Conservation (phyloP, 2,113 vertebrate genomes). For the Notarius quadriscutis region DNA sequence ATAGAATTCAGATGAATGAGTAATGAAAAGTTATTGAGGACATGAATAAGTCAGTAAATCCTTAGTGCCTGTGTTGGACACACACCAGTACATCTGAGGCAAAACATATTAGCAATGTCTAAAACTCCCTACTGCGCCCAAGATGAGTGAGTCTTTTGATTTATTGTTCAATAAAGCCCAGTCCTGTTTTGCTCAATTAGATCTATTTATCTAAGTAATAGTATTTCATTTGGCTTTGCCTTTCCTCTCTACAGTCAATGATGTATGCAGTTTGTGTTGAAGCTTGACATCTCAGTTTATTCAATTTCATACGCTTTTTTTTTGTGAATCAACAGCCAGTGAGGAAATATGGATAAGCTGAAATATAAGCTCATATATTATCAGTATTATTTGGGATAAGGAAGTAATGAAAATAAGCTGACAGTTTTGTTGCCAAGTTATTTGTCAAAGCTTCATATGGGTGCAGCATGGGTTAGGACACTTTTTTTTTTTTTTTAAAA, state of each 20-base stretch:
- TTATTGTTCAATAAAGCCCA: slow-evolving; percentile 57
- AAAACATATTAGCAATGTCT: slow-evolving; percentile 11
- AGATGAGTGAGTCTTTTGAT: slow-evolving; percentile 41
- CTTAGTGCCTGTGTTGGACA: slow-evolving; percentile 16
- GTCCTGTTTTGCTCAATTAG: slow-evolving; percentile 60
- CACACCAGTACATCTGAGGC: not conserved
- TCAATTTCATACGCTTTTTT: slow-evolving; percentile 29
- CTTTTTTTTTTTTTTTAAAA: not conserved
- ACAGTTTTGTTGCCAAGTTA: slow-evolving; percentile 44
- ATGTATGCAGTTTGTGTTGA: slow-evolving; percentile 39
- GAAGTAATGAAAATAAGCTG: slow-evolving; percentile 51
- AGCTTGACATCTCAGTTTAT: slow-evolving; percentile 38
- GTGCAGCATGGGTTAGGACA: not conserved
- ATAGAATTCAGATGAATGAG: not conserved
- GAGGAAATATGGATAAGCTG: slow-evolving; percentile 37
- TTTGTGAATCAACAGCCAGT: slow-evolving; percentile 43
- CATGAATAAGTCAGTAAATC: slow-evolving; percentile 5
- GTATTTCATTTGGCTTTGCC: slow-evolving; percentile 45
- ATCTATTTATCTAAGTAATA: slow-evolving; percentile 58
- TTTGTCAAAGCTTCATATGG: slow-evolving; percentile 52
- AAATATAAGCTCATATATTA: slow-evolving; percentile 51
- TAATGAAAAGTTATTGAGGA: not conserved
- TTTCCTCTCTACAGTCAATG: slow-evolving; percentile 36
- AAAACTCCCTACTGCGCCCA: not conserved
- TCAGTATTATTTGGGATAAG: slow-evolving; percentile 42